A percentile compares a stretch with the other conserved stretches of the same genome.
These are phyloP conservation scores for Drosophila lacteicornis DNA, from an alignment of 1,140 invertebrate genomes.

Conservation along the genomic window DNA sequence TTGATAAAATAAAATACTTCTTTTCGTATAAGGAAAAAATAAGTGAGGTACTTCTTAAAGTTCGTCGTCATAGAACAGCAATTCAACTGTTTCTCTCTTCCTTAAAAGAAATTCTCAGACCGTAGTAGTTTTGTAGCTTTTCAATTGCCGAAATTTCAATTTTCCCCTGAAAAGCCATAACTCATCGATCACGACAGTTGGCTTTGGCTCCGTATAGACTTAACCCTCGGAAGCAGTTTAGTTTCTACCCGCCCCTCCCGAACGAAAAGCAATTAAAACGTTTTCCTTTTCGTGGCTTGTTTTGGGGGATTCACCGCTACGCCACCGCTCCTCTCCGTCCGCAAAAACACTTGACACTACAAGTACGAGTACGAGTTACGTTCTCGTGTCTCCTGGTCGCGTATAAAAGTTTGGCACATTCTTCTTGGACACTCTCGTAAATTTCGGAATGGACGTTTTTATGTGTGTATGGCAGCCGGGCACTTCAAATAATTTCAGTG, in stretches of 20 bases:
- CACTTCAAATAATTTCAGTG: constrained; percentile 80
- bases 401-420: constrained; percentile 69
- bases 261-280: constrained; percentile 76
- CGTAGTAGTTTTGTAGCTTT: constrained; percentile 2
- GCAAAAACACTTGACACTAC: constrained; percentile 37
- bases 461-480: constrained; percentile 74
- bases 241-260: constrained; percentile 5
- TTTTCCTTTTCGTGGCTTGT: constrained; percentile 45
- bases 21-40: too few relatives aligned
- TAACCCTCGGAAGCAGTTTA: constrained; percentile 43
- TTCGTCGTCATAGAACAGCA: not conserved
- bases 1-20: too few relatives aligned
- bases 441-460: constrained; percentile 76
- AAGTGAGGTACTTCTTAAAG: not conserved
- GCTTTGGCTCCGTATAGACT: constrained; percentile 39
- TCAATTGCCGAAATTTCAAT: constrained; percentile 49
- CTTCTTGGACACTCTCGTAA: constrained; percentile 69
- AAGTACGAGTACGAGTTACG: constrained; percentile 49
- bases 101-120: not conserved
- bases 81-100: not conserved
- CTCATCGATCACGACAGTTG: constrained; percentile 54
- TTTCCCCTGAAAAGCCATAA: constrained; percentile 39
- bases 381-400: constrained; percentile 36
- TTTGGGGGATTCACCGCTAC: constrained; percentile 12
- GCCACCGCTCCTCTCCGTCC: not conserved